Base-by-base conservation (phyloP, 2,797 vertebrate genomes). In the Gobio occitaniae region DNA sequence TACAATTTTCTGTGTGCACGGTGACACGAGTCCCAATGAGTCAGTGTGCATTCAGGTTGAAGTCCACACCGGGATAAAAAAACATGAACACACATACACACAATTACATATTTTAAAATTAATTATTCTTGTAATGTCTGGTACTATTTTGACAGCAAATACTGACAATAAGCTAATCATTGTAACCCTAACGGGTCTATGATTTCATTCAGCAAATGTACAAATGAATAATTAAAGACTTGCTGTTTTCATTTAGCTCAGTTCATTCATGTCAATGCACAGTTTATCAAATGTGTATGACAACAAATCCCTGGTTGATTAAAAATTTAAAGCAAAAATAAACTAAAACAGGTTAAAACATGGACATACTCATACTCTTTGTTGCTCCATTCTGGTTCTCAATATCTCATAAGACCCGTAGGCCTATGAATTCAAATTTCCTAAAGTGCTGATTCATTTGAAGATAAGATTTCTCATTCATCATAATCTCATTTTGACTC, bases 181-280 rank as follows among this genome's bases (percentile, higher is more conserved):
- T 63, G 25, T 63, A 74, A 47, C 8, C 8, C 6, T 74, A 48
- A 8, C 2, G 1, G 21, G 5, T 38, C 54, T 21, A 63, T 50
- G 44, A 82, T 52, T 72, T 82, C 56, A 38, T 63, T 65, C 41
- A 82, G 29, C 41, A 82, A 74, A 82, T 75, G 56, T 38, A 15
- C 10, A 3, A 63, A 74, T 82, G 0, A 82, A 82, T 82, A 63
- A 82, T 82, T 74, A 11, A 82, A 82, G 17, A 50, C 11, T 44
- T 41, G 19, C 41, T 69, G 13, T 78, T 86, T 79, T 38, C n/a
- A 66, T 78, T 83, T 38, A 83, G 59, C 68, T 54, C 61, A 48
- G 44, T 83, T 72, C 52, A 65, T 83, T 78, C 52, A 65, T 71
- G 36, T 63, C 61, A 68, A 48, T 38, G 59, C 32, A 44, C 41